phyloP scores from a whole-genome alignment of 2,888 invertebrate species.

The Macrophya alboannulata region DNA sequence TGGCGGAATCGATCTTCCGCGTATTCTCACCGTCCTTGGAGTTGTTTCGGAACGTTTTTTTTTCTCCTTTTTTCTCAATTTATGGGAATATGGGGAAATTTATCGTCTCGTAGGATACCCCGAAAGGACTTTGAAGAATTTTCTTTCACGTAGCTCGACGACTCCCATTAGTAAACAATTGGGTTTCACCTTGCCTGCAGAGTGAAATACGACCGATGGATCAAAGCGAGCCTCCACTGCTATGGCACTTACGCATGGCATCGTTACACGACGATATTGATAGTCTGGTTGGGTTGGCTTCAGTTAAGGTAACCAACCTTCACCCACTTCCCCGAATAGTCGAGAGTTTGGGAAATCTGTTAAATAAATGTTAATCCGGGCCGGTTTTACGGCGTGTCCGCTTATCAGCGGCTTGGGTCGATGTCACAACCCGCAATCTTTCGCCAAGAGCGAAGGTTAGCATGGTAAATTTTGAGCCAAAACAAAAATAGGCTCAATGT shows the following conservation, averaged over 20 bases:
- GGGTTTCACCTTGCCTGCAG: conserved; percentile 37
- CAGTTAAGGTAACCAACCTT: conserved; percentile 36
- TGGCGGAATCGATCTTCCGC: background rate
- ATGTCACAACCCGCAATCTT: conserved; percentile 44
- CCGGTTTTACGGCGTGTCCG: conserved; percentile 44
- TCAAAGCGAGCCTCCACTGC: background rate
- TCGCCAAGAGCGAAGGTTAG: conserved; percentile 48
- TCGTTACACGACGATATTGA: conserved; percentile 47
- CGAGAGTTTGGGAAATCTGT: conserved; percentile 48
- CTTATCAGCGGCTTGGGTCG: conserved; percentile 38
- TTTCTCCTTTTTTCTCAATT: background rate
- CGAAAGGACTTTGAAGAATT: conserved; percentile 1
- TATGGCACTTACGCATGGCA: conserved; percentile 9
- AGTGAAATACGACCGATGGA: conserved; percentile 44
- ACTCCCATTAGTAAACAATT: conserved; percentile 22
- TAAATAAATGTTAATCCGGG: conserved; percentile 50
- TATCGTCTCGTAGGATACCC: background rate
- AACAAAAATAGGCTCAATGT: conserved; percentile 53
- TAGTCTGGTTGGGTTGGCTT: conserved; percentile 39
- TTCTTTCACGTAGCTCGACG: background rate
- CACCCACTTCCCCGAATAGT: conserved; percentile 53
- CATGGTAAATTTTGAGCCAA: conserved; percentile 22
- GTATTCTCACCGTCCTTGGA: background rate
- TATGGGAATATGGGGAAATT: background rate
- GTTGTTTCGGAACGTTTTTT: background rate